Evolutionary conservation across 1,140 invertebrate species (phyloP).

Genomic region (Orussus abietinus): DNA sequence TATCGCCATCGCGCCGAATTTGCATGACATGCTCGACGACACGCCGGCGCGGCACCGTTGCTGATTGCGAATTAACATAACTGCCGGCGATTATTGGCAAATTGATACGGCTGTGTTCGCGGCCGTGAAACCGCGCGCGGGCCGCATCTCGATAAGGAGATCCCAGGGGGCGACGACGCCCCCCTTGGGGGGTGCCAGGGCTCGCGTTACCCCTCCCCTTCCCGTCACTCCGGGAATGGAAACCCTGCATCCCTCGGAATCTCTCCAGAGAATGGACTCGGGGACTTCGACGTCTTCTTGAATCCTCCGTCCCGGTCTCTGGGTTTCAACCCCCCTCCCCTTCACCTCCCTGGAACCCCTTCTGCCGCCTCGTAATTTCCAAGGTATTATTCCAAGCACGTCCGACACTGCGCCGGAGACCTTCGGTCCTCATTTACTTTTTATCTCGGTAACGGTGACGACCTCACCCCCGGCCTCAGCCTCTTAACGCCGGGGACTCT

Average conservation of each 20-base stretch:
- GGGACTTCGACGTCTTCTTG: too few relatives aligned
- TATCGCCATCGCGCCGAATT: conserved; percentile 22
- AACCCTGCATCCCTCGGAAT: too few relatives aligned
- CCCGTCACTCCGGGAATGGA: conserved; percentile 14
- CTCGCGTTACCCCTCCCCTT: too few relatives aligned
- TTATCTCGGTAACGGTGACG: conserved; percentile 37
- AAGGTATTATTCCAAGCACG: conserved; percentile 51
- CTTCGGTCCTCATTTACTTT: conserved; percentile 53
- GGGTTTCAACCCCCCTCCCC: conserved; percentile 17
- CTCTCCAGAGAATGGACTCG: too few relatives aligned
- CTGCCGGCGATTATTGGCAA: conserved; percentile 47
- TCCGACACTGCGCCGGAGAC: conserved; percentile 38
- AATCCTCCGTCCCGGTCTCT: too few relatives aligned
- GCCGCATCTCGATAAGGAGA: too few relatives aligned
- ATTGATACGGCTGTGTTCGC: conserved; percentile 44
- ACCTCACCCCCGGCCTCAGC: conserved; percentile 19
- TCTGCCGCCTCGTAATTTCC: conserved; percentile 39
- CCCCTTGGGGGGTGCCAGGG: too few relatives aligned
- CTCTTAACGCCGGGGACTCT: conserved; percentile 7
- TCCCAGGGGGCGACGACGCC: too few relatives aligned
- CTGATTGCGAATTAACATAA: conserved; percentile 51
- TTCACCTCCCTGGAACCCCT: conserved; percentile 1
- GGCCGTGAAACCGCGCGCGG: conserved; percentile 14
- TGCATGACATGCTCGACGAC: conserved; percentile 32
- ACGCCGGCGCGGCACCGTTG: conserved; percentile 19